A percentile compares a stretch with the other conserved stretches of the same genome.
phyloP scores from a whole-genome alignment of 2,797 vertebrate species.

The Spinus pinus region DNA sequence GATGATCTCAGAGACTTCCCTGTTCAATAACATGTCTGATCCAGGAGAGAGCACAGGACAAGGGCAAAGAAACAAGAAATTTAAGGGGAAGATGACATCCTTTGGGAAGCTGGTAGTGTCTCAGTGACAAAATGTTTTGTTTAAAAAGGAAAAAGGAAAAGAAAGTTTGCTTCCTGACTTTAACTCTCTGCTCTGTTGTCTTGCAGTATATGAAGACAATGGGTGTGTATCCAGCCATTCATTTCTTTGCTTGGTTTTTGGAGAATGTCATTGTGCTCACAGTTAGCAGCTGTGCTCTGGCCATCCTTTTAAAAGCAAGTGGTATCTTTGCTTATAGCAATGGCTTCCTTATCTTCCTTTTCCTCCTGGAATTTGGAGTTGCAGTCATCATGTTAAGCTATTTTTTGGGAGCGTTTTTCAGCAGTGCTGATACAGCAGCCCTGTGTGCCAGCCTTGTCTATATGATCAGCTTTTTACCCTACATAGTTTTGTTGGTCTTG shows the following conservation, averaged over 20 bases:
- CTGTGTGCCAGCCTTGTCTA: slow-evolving; percentile 72
- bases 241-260: slow-evolving; percentile 77
- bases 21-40: fast-evolving
- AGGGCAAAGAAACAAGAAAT: not conserved
- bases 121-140: not conserved
- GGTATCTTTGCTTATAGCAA: slow-evolving; percentile 71
- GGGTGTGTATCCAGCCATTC: slow-evolving; percentile 63
- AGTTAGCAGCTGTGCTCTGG: slow-evolving; percentile 59
- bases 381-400: slow-evolving; percentile 73
- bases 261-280: slow-evolving; percentile 63
- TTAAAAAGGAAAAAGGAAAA: not conserved
- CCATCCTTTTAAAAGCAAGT: slow-evolving; percentile 68
- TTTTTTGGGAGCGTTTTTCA: slow-evolving; percentile 69
- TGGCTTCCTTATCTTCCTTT: slow-evolving; percentile 68
- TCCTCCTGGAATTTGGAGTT: slow-evolving; percentile 73
- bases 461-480: slow-evolving; percentile 76
- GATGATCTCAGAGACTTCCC: not conserved
- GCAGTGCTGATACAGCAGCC: slow-evolving; percentile 62
- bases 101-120: not conserved
- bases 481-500: slow-evolving; percentile 71
- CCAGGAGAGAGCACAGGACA: not conserved
- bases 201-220: slow-evolving; percentile 74
- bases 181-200: not conserved
- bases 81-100: not conserved
- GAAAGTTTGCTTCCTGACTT: not conserved